phyloP scores from a whole-genome alignment of 1,140 invertebrate genomes.

The Asbolus verrucosus region DNA sequence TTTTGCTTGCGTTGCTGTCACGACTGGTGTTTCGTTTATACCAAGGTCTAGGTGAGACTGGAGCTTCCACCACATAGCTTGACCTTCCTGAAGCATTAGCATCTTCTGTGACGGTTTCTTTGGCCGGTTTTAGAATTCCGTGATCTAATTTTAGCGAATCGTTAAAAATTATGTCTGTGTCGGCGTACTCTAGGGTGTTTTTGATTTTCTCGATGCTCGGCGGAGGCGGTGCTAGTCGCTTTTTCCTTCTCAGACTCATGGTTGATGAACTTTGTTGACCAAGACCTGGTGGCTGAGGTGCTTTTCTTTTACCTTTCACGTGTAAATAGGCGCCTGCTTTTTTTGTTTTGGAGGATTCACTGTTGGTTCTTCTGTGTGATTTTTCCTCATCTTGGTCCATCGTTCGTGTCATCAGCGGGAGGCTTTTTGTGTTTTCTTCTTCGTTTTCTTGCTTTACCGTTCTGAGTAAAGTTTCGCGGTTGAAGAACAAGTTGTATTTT shows the following conservation, averaged over 20 bases:
- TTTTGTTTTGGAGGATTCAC: constrained; percentile 68
- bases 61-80: constrained; percentile 56
- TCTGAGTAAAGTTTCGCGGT: constrained; percentile 64
- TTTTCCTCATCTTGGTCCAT: constrained; percentile 61
- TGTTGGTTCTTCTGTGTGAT: constrained; percentile 66
- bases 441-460: constrained; percentile 61
- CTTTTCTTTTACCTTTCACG: constrained; percentile 80
- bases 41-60: constrained; percentile 73
- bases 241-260: constrained; percentile 68
- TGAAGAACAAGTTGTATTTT: constrained; percentile 73
- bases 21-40: constrained; percentile 69
- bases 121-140: constrained; percentile 64
- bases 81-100: constrained; percentile 49
- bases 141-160: constrained; percentile 67
- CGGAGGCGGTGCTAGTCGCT: constrained; percentile 72
- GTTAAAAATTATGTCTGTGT: constrained; percentile 62
- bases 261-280: constrained; percentile 48
- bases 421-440: constrained; percentile 66
- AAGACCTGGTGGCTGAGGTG: constrained; percentile 74
- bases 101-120: constrained; percentile 49
- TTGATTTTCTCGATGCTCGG: constrained; percentile 61
- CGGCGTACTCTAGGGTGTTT: constrained; percentile 45
- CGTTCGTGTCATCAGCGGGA: constrained; percentile 66
- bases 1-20: constrained; percentile 50
- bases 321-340: constrained; percentile 68